Conservation (phyloP, 2,797 vertebrate genomes). For the Diplodus puntazzo region DNA sequence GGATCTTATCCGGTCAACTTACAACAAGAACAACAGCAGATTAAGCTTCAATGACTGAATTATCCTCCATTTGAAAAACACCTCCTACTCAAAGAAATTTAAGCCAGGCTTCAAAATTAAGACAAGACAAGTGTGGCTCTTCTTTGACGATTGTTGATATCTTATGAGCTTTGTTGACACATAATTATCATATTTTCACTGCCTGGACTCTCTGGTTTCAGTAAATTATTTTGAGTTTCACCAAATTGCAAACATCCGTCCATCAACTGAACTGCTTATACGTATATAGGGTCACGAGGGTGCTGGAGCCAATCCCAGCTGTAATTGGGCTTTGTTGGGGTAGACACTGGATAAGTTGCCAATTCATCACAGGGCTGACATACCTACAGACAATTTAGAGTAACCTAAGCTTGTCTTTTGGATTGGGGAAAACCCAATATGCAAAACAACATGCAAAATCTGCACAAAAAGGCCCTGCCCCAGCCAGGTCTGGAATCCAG, state of each 20-base stretch:
- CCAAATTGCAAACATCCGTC: background rate
- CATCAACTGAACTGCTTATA: too few species aligned
- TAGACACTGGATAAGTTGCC: too few species aligned
- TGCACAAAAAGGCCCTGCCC: too few species aligned
- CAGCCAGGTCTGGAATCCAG: too few species aligned
- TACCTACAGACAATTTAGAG: too few species aligned
- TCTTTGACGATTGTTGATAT: slow-evolving; percentile 9
- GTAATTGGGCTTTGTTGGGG: too few species aligned
- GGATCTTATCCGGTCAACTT: slow-evolving; percentile 44
- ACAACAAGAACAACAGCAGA: slow-evolving; percentile 45
- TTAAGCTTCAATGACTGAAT: slow-evolving; percentile 46
- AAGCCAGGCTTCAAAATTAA: slow-evolving; percentile 9
- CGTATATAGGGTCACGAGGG: too few species aligned
- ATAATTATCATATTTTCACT: background rate
- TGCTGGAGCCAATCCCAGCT: too few species aligned
- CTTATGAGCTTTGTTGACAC: slow-evolving; percentile 23
- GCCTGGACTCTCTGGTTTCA: background rate
- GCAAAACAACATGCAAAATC: too few species aligned
- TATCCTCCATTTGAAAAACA: slow-evolving; percentile 31
- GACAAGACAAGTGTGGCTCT: slow-evolving; percentile 4
- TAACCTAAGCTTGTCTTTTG: too few species aligned
- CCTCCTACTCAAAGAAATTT: slow-evolving; percentile 30
- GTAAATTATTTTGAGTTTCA: background rate
- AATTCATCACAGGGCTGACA: too few species aligned
- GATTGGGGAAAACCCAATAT: too few species aligned